Conservation (phyloP, 2,888 invertebrate species). For the Drosophila prostipennis region DNA sequence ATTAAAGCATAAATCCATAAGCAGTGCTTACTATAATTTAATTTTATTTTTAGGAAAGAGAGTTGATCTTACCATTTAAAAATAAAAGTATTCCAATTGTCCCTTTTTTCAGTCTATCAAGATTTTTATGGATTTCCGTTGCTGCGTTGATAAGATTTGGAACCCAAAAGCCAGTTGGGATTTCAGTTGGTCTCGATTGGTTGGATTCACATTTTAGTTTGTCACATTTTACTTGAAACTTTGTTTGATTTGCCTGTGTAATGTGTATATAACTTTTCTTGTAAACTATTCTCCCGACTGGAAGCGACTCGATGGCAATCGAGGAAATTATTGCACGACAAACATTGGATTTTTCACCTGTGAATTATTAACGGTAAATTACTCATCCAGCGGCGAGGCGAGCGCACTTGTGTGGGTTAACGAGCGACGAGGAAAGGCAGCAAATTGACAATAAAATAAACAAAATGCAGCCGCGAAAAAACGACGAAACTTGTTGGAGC, state of each 20-base stretch:
- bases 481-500: conserved; percentile 68
- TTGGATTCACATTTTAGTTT: conserved; percentile 10
- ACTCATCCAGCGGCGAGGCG: conserved; percentile 53
- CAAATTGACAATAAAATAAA: conserved; percentile 61
- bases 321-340: conserved; percentile 59
- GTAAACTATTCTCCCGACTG: not conserved
- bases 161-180: conserved; percentile 1
- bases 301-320: conserved; percentile 29
- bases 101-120: conserved; percentile 49
- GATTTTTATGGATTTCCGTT: conserved; percentile 1
- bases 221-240: conserved; percentile 11
- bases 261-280: conserved; percentile 10
- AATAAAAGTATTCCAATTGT: conserved; percentile 62
- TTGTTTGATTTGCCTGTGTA: conserved; percentile 3
- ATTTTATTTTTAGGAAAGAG: not conserved
- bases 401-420: conserved; percentile 26
- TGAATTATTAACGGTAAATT: conserved; percentile 76
- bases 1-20: no score
- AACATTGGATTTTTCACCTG: conserved; percentile 64
- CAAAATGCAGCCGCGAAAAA: conserved; percentile 64
- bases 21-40: no score
- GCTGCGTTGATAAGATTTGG: not conserved
- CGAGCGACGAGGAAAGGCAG: conserved; percentile 39
- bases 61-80: conserved; percentile 49
- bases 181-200: not conserved